Conservation (phyloP, 1,140 invertebrate species). For the Brachionus manjavacas region DNA sequence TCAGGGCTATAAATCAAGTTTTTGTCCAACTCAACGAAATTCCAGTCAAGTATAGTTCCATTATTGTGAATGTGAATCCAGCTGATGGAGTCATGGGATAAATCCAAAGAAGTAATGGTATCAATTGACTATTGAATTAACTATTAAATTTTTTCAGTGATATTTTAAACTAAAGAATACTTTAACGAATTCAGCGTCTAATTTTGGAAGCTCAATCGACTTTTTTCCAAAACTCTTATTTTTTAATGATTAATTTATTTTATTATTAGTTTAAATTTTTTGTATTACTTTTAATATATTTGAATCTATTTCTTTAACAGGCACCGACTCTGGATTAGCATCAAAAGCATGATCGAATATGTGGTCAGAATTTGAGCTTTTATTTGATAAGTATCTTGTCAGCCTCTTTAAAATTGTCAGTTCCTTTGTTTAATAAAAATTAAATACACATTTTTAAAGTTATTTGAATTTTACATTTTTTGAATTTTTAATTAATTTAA, state of each 20-base stretch:
- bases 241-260: not conserved
- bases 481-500: not conserved
- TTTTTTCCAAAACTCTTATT: not conserved
- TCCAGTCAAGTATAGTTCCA: constrained; percentile 21
- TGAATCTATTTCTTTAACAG: not conserved
- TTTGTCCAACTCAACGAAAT: not conserved
- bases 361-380: not conserved
- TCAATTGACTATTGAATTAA: not conserved
- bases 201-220: constrained; percentile 22
- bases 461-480: not conserved
- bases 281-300: not conserved
- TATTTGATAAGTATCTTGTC: not conserved
- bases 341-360: not conserved
- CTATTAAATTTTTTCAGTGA: not conserved
- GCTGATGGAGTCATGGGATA: not conserved
- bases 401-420: not conserved
- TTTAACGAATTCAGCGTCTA: constrained; percentile 13
- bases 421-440: not conserved
- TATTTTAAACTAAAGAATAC: not conserved
- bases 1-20: not conserved
- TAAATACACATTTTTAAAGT: not conserved
- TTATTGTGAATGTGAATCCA: constrained; percentile 18
- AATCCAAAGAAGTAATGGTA: not conserved
- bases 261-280: not conserved
- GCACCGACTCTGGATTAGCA: not conserved